Base-by-base conservation (phyloP, 2,113 vertebrate genomes). In the Misgurnus mizolepis region DNA sequence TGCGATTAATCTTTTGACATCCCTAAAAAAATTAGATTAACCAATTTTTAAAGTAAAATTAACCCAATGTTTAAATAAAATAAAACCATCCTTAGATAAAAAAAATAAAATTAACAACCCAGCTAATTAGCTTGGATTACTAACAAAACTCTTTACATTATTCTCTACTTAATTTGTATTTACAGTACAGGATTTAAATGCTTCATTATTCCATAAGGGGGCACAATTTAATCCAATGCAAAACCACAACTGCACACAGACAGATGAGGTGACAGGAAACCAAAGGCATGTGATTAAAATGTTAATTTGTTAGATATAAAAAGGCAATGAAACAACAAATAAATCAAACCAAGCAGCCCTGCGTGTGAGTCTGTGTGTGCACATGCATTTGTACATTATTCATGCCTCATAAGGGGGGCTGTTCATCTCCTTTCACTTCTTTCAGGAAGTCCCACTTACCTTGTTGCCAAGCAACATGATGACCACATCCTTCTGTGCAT, bases 391-490 rank as follows among this genome's bases (percentile, higher is more conserved):
- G 40, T 50, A 39, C 15, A 61, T 58, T 49, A 43, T 58, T 15
- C 60, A 6, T 22, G 15, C 39, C 18, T 76, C 47, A 15, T 4
- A 50, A 50, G 7, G 43, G 43, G 34, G 62, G 9, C 39, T 49
- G 66, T n/a, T 64, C 87, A 88, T 88, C 82, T 80, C 76, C 58
- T 80, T 88, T 85, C 78, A 76, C 80, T 85, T 55, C 74, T 53
- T 85, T 85, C 88, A 90, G 86, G 86, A 93, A 91, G 89, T 89
- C 84, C 84, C 80, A 84, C 92, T 92, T 86, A 94, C 93, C 92
- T 99, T 99, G 91, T 99, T 99, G 90, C 98, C 98, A 83, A 99
- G 95, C 91, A 99, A 89, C 97, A 99, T 97, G 90, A 99, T 96
- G 92, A 98, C 97, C 93, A 98, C 98, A 65, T 99, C 96, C 91